phyloP scores from a whole-genome alignment of 2,113 vertebrate genomes.

The Tachysurus fulvidraco region DNA sequence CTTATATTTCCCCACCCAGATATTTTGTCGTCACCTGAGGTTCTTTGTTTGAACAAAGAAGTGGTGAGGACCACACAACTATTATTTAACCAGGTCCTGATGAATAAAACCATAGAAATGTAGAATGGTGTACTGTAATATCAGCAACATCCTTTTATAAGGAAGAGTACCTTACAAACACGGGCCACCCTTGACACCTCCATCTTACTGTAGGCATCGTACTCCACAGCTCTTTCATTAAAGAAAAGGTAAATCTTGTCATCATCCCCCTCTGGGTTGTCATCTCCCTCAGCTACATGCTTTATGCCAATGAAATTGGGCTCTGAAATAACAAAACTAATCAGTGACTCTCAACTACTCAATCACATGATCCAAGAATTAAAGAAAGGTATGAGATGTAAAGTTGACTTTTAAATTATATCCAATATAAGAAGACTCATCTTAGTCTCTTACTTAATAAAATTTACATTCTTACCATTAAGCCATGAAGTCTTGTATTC shows the following conservation, averaged over 20 bases:
- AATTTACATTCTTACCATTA: conserved; percentile 62
- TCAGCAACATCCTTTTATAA: background rate
- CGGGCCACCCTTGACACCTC: conserved; percentile 79
- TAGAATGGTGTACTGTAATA: background rate
- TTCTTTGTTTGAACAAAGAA: background rate
- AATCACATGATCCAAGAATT: background rate
- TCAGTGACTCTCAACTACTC: background rate
- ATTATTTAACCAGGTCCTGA: too few species aligned
- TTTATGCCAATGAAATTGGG: conserved; percentile 79
- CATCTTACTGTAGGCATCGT: conserved; percentile 76
- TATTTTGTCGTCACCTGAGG: background rate
- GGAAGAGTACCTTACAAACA: conserved; percentile 67
- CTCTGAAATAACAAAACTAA: conserved; percentile 65
- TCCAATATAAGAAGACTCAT: background rate
- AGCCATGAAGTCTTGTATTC: conserved; percentile 77
- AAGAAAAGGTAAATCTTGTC: conserved; percentile 86
- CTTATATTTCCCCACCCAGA: background rate
- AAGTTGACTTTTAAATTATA: background rate
- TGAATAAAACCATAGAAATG: background rate
- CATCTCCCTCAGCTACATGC: conserved; percentile 69
- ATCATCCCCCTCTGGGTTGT: conserved; percentile 66
- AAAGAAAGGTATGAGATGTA: background rate
- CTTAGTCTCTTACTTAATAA: background rate
- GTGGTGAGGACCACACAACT: background rate
- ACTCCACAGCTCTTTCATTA: conserved; percentile 79